These are phyloP conservation scores for Danio rerio DNA, from an alignment of 2,113 vertebrate species.

Conservation along the genomic window GRCz12tu NC_133178.1:63136501-63137000, in stretches of 20 bases:
- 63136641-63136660: too few relatives aligned
- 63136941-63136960: slow-evolving; percentile 62
- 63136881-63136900: slow-evolving; percentile 39
- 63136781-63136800: slow-evolving; percentile 62
- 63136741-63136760: slow-evolving; percentile 68
- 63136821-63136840: slow-evolving; percentile 73
- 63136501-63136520: too few relatives aligned
- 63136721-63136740: slow-evolving; percentile 51
- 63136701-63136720: not conserved
- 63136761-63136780: slow-evolving; percentile 66
- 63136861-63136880: slow-evolving; percentile 35
- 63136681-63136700: not conserved
- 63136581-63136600: too few relatives aligned
- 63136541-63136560: too few relatives aligned
- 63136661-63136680: not conserved
- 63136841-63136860: slow-evolving; percentile 67
- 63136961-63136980: slow-evolving; percentile 64
- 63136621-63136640: too few relatives aligned
- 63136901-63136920: slow-evolving; percentile 44
- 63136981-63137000: slow-evolving; percentile 64
- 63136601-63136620: too few relatives aligned
- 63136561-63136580: too few relatives aligned
- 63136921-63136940: slow-evolving; percentile 60
- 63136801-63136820: slow-evolving; percentile 60
- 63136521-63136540: too few relatives aligned